Evolutionary conservation across 2,797 vertebrate genomes (phyloP).

Genomic region (Typhlichthys subterraneus): DNA sequence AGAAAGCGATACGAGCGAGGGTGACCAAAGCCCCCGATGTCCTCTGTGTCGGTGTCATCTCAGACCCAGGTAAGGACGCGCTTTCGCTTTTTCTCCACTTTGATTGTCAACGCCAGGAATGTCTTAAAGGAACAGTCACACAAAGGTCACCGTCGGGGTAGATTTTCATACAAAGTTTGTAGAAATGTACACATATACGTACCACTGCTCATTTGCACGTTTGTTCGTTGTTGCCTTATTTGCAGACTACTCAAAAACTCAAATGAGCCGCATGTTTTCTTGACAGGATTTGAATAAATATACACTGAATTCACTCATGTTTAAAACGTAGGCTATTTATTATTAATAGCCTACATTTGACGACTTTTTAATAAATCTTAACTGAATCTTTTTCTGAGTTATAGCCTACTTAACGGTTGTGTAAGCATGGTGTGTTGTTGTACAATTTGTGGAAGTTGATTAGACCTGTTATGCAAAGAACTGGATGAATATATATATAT

Average conservation of each 20-base stretch:
- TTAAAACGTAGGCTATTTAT: too few species aligned
- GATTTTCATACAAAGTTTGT: neutral
- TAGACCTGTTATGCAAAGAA: too few species aligned
- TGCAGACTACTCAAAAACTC: neutral
- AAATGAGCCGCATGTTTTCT: neutral
- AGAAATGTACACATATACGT: too few species aligned
- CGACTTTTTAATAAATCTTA: too few species aligned
- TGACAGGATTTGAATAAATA: neutral
- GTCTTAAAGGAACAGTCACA: slow-evolving; percentile 26
- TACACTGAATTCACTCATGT: too few species aligned
- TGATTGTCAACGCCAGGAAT: slow-evolving; percentile 5
- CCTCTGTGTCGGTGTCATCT: slow-evolving; percentile 64
- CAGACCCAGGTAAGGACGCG: slow-evolving; percentile 72
- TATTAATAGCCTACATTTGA: too few species aligned
- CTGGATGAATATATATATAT: neutral
- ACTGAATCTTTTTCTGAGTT: too few species aligned
- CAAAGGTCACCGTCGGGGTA: slow-evolving; percentile 3
- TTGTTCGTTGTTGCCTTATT: too few species aligned
- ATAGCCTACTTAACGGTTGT: too few species aligned
- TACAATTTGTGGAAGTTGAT: too few species aligned
- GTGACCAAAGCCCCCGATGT: slow-evolving; percentile 51
- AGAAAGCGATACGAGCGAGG: neutral
- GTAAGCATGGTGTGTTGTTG: too few species aligned
- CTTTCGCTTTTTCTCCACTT: slow-evolving; percentile 5
- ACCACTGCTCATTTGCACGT: too few species aligned